Percentiles rank a stretch among this genome's conserved stretches.
Conservation (phyloP, 2,888 invertebrate genomes). For the Pachliopta kotzebuea region DNA sequence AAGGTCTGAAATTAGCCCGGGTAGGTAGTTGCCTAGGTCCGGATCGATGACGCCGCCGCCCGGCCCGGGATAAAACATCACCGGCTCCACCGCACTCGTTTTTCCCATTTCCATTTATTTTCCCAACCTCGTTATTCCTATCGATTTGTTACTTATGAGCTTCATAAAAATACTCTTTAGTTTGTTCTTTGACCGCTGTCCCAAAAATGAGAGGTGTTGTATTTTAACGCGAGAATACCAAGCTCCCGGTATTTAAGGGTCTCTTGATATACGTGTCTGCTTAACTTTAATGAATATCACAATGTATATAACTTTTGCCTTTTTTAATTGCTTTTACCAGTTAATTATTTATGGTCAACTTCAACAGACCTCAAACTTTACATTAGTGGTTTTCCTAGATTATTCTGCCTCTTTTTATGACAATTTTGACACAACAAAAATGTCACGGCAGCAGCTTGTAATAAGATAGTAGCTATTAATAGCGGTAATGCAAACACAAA, state of each 20-base stretch:
- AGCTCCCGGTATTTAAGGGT: too few relatives aligned
- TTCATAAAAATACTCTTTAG: not conserved
- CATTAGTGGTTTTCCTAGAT: not conserved
- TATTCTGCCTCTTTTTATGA: not conserved
- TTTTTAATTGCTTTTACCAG: too few relatives aligned
- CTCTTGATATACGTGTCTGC: too few relatives aligned
- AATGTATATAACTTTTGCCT: too few relatives aligned
- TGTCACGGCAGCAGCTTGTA: not conserved
- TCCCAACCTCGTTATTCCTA: constrained; percentile 32
- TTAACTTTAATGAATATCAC: too few relatives aligned
- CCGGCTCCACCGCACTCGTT: constrained; percentile 31
- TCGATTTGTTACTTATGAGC: constrained; percentile 8
- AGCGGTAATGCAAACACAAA: too few relatives aligned
- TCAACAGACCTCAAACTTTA: not conserved
- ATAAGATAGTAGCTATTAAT: not conserved
- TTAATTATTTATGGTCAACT: too few relatives aligned
- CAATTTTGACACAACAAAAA: not conserved
- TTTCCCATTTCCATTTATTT: constrained; percentile 37
- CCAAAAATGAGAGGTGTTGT: not conserved
- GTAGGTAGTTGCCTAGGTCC: not conserved
- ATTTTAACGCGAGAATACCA: too few relatives aligned
- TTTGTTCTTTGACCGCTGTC: not conserved
- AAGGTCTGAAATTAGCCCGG: constrained; percentile 17
- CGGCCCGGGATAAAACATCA: constrained; percentile 9
- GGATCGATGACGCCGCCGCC: constrained; percentile 22